Percentiles rank a stretch among this genome's conserved stretches.
Conservation (phyloP, 1,140 invertebrate species). For the Bemisia tabaci region DNA sequence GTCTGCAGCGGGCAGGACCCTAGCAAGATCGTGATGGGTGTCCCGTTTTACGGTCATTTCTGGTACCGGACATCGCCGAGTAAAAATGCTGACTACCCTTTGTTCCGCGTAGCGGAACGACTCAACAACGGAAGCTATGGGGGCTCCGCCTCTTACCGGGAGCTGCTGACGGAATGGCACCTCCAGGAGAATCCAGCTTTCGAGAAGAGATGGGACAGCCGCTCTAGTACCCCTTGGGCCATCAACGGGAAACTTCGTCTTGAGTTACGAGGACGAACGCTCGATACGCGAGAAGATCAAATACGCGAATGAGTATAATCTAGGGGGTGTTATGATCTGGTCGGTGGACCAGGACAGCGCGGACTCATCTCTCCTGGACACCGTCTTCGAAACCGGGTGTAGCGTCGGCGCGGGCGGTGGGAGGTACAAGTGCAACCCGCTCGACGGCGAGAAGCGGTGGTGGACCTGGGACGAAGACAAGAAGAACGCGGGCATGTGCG, state of each 20-base stretch:
- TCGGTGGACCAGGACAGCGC: conserved; percentile 16
- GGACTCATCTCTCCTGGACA: conserved; percentile 13
- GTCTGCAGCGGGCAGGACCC: conserved; percentile 14
- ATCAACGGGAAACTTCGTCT: conserved; percentile 12
- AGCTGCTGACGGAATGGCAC: too few relatives aligned
- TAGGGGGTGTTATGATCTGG: conserved; percentile 19
- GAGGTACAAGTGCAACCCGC: conserved; percentile 17
- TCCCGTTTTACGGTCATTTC: conserved; percentile 18
- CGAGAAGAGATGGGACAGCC: too few relatives aligned
- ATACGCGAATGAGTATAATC: conserved; percentile 17
- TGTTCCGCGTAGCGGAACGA: conserved; percentile 13
- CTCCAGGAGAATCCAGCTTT: too few relatives aligned
- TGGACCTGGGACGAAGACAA: conserved; percentile 9
- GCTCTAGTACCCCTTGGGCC: too few relatives aligned
- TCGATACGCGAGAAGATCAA: conserved; percentile 14
- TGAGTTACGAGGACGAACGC: conserved; percentile 16
- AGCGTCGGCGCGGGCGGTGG: conserved; percentile 12
- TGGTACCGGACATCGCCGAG: conserved; percentile 17
- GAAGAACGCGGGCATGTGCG: conserved; percentile 15
- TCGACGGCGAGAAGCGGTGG: conserved; percentile 15
- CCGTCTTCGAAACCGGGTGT: conserved; percentile 7
- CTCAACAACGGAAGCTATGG: conserved; percentile 15
- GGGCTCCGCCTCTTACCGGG: conserved; percentile 12
- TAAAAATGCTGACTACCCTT: conserved; percentile 11
- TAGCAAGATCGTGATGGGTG: conserved; percentile 17